phyloP scores from a whole-genome alignment of 2,113 vertebrate species.

The Melanerpes aurifrons region DNA sequence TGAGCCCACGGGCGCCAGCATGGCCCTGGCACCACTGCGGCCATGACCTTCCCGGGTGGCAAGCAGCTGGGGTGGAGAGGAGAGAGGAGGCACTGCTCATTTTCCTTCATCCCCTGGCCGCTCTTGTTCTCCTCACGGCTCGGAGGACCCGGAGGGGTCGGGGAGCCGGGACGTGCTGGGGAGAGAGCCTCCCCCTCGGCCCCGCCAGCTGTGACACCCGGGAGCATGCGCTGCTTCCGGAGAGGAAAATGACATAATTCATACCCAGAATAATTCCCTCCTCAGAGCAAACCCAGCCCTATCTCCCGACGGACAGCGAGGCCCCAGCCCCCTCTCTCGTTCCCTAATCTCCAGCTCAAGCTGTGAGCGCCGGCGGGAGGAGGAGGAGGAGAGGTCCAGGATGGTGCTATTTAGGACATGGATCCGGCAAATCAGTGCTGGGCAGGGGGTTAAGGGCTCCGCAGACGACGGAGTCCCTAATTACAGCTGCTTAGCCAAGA shows the following conservation, averaged over 20 bases:
- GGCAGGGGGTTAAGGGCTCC: background rate
- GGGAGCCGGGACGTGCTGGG: background rate
- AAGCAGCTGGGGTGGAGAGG: background rate
- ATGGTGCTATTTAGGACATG: background rate
- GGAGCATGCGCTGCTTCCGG: constrained; percentile 55
- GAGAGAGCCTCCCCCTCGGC: background rate
- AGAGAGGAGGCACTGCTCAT: background rate
- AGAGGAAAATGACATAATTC: constrained; percentile 74
- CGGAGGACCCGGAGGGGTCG: background rate
- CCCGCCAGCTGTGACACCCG: constrained; percentile 40
- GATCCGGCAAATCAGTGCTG: background rate
- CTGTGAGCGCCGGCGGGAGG: background rate
- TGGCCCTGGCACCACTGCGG: background rate
- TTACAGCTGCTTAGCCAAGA: background rate
- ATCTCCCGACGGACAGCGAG: background rate
- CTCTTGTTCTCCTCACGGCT: background rate
- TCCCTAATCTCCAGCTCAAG: constrained; percentile 30
- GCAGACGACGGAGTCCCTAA: background rate
- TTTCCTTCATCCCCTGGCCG: background rate
- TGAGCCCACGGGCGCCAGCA: background rate
- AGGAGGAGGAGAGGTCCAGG: background rate
- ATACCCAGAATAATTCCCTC: constrained; percentile 69
- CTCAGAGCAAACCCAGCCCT: constrained; percentile 19
- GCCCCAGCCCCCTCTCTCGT: constrained; percentile 23
- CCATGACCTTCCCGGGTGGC: accelerated